Percentiles rank a stretch among this genome's conserved stretches.
phyloP scores from a whole-genome alignment of 2,113 vertebrate genomes.

The Pteruthius melanotis region DNA sequence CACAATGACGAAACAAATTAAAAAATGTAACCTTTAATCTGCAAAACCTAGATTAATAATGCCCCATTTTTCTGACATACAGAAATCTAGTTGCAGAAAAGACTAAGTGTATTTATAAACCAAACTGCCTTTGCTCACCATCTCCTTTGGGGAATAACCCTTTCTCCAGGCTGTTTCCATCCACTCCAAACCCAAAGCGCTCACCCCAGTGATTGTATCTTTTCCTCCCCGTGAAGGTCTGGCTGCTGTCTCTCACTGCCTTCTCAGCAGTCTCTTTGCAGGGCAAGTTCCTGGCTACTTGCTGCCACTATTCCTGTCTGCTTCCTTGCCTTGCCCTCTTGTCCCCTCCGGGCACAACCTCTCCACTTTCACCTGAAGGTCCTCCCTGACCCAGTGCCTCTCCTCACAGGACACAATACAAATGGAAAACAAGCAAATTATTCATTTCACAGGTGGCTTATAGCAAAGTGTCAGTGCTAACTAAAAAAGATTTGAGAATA shows the following conservation, averaged over 20 bases:
- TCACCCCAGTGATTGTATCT: not conserved
- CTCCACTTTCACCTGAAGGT: not conserved
- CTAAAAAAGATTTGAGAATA: constrained; percentile 21
- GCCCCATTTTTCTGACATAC: not conserved
- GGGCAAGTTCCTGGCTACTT: not conserved
- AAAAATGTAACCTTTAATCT: not conserved
- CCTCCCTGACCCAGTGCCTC: not conserved
- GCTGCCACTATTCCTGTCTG: not conserved
- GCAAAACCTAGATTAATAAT: not conserved
- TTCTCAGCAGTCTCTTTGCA: not conserved
- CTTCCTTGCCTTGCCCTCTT: not conserved
- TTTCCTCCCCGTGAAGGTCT: not conserved
- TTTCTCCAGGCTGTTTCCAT: not conserved
- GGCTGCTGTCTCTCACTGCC: not conserved
- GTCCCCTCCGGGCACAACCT: not conserved
- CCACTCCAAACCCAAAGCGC: not conserved
- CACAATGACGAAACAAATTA: not conserved
- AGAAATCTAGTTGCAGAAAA: not conserved
- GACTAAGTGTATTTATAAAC: not conserved
- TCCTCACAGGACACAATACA: not conserved
- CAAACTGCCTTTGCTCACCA: not conserved
- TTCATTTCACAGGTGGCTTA: constrained; percentile 23
- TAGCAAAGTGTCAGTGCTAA: not conserved
- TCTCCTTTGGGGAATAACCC: not conserved
- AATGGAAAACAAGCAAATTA: not conserved